A percentile compares a stretch with the other conserved stretches of the same genome.
phyloP scores from a whole-genome alignment of 2,113 vertebrate genomes.

The Rhipidura dahli region DNA sequence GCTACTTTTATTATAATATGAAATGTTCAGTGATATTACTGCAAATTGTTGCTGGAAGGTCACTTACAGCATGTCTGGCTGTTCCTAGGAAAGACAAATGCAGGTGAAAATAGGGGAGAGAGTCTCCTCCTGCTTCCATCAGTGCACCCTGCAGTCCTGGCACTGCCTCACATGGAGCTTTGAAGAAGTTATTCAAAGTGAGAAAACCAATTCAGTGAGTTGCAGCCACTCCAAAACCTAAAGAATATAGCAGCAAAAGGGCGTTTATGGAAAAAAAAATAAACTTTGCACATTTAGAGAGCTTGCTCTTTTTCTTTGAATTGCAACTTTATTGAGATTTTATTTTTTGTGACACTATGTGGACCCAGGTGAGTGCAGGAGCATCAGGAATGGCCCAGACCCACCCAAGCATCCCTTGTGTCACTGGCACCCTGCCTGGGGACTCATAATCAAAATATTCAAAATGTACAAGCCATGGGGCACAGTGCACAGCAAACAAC shows the following conservation, averaged over 20 bases:
- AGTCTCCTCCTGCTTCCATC: not conserved
- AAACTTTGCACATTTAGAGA: not conserved
- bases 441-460: not conserved
- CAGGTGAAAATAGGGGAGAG: not conserved
- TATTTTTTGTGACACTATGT: not conserved
- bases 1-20: not conserved
- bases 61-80: not conserved
- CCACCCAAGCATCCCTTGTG: not conserved
- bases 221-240: not conserved
- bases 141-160: not conserved
- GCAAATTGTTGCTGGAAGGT: not conserved
- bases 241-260: not conserved
- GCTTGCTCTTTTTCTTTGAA: not conserved
- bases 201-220: not conserved
- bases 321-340: not conserved
- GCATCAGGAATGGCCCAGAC: not conserved
- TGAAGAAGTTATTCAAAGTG: not conserved
- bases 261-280: rapidly evolving
- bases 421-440: not conserved
- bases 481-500: conserved; percentile 6
- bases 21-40: not conserved
- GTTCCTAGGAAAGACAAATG: not conserved
- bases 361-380: not conserved
- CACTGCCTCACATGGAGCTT: not conserved
- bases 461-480: not conserved